These are phyloP conservation scores for Spinus pinus DNA, from an alignment of 2,797 vertebrate genomes.

Conservation along the genomic window DNA sequence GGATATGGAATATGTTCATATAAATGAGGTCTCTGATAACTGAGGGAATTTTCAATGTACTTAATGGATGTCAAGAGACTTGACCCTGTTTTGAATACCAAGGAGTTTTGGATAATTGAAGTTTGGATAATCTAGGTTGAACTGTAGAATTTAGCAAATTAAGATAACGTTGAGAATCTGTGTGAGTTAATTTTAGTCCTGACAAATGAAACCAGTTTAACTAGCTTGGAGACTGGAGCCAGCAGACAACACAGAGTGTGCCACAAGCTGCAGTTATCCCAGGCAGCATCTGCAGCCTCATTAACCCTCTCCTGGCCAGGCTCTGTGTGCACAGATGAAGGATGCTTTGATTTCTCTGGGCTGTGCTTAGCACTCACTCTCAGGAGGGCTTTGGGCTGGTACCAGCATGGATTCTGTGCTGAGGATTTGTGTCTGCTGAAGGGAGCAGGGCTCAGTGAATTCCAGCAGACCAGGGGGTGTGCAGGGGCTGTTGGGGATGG, in stretches of 20 bases:
- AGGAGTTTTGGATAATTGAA: constrained; percentile 60
- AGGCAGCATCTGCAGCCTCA: neutral
- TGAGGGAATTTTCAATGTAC: constrained; percentile 52
- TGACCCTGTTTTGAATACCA: constrained; percentile 64
- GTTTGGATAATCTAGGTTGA: constrained; percentile 61
- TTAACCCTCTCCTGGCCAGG: neutral
- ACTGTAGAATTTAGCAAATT: constrained; percentile 62
- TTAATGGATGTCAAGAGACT: constrained; percentile 63
- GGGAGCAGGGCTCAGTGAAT: neutral
- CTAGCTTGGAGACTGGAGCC: neutral
- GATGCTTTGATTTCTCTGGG: neutral
- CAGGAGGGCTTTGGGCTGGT: neutral
- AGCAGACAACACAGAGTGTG: neutral
- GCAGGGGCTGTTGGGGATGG: accelerated
- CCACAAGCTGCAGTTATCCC: neutral
- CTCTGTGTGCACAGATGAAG: neutral
- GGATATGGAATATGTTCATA: constrained; percentile 41
- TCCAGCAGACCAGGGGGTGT: neutral
- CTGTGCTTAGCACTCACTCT: neutral
- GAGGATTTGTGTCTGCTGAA: neutral
- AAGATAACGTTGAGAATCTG: constrained; percentile 24
- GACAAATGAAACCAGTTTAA: neutral
- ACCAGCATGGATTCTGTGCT: neutral
- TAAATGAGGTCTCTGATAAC: constrained; percentile 62
- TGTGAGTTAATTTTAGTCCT: constrained; percentile 51